These are phyloP conservation scores for Lycocerus yunnanus DNA, from an alignment of 2,888 invertebrate genomes.

Conservation along the genomic window DNA sequence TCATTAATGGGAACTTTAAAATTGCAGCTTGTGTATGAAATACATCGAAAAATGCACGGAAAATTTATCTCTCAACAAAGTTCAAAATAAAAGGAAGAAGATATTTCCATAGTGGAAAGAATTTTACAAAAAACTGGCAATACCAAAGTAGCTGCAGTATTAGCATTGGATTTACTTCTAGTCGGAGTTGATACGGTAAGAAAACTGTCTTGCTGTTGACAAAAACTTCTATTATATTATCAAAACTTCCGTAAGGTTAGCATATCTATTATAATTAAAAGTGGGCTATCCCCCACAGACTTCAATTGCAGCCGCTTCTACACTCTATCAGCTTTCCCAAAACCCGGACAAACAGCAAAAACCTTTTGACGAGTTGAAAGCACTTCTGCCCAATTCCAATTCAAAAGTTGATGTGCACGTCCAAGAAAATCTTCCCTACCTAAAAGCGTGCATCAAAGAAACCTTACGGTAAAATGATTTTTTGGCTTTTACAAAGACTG, in stretches of 20 bases:
- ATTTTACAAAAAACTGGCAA: slow-evolving; percentile 62
- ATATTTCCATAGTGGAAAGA: slow-evolving; percentile 63
- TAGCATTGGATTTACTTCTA: slow-evolving; percentile 76
- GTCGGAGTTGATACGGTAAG: slow-evolving; percentile 80
- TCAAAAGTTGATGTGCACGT: slow-evolving; percentile 62
- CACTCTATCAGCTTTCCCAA: slow-evolving; percentile 74
- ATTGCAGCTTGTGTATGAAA: slow-evolving; percentile 61
- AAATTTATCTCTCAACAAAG: slow-evolving; percentile 53
- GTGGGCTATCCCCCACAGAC: too few relatives aligned
- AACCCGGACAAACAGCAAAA: slow-evolving; percentile 70
- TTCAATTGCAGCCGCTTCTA: slow-evolving; percentile 75
- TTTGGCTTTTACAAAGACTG: background rate
- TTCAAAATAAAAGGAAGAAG: slow-evolving; percentile 51
- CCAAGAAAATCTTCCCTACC: slow-evolving; percentile 69
- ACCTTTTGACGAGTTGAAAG: slow-evolving; percentile 66
- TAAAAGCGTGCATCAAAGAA: slow-evolving; percentile 79
- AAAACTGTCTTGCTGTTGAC: too few relatives aligned
- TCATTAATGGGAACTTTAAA: background rate
- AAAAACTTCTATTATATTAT: too few relatives aligned
- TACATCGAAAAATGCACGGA: slow-evolving; percentile 61
- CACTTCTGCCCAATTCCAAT: slow-evolving; percentile 60
- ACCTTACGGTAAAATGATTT: slow-evolving; percentile 65
- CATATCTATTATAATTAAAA: too few relatives aligned
- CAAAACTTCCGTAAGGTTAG: background rate
- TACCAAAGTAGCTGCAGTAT: slow-evolving; percentile 68